These are phyloP conservation scores for Ceratothoa steindachneri DNA, from an alignment of 2,888 invertebrate genomes.

Conservation along the genomic window DNA sequence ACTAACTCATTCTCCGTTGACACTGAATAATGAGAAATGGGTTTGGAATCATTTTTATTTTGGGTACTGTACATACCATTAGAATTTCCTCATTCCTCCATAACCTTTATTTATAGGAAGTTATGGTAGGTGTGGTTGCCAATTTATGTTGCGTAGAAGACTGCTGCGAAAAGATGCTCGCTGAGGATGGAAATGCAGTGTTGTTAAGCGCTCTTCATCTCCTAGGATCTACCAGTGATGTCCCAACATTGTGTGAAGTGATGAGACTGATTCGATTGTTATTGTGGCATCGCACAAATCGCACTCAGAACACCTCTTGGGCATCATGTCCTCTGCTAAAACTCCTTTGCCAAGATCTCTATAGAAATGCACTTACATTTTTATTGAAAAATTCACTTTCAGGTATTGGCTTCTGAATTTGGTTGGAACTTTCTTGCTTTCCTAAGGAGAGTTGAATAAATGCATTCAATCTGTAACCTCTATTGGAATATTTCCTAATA, in stretches of 20 bases:
- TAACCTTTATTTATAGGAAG: conserved; percentile 62
- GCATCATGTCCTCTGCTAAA: not conserved
- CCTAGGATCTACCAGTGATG: conserved; percentile 60
- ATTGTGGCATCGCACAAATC: conserved; percentile 53
- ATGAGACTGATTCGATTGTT: conserved; percentile 61
- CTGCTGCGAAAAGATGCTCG: conserved; percentile 58
- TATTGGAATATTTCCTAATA: no score
- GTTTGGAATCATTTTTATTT: no score
- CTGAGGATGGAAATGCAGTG: not conserved
- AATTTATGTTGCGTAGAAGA: conserved; percentile 72
- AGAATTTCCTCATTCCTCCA: no score
- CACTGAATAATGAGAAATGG: no score
- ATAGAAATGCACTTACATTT: not conserved
- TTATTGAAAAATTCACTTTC: not conserved
- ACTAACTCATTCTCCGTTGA: no score
- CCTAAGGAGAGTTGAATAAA: no score
- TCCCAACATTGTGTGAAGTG: conserved; percentile 68
- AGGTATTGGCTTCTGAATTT: no score
- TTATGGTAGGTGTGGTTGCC: conserved; percentile 75
- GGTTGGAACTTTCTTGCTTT: no score
- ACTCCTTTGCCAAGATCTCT: conserved; percentile 7
- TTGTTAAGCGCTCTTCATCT: conserved; percentile 1
- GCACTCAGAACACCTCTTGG: conserved; percentile 26
- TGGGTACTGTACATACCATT: no score
- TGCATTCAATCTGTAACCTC: no score